Conservation (phyloP, 1,140 invertebrate genomes). For the Thalassaphorura encarpata region DNA sequence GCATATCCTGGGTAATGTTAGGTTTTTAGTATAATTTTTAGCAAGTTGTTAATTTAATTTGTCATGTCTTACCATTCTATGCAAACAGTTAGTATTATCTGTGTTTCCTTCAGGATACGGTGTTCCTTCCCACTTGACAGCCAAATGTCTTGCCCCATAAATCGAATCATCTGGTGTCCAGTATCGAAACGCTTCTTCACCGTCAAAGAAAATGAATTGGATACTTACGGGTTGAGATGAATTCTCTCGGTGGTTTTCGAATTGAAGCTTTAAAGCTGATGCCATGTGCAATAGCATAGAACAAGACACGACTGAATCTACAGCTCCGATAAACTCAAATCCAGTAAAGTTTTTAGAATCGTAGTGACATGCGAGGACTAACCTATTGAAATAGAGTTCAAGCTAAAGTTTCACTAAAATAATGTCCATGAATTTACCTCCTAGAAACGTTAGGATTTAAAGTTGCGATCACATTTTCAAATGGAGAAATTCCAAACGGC, state of each 20-base stretch:
- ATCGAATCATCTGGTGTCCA: conserved; percentile 86
- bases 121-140: conserved; percentile 52
- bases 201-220: conserved; percentile 95
- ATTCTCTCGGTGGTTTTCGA: conserved; percentile 42
- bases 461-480: conserved; percentile 48
- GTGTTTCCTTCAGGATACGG: conserved; percentile 35
- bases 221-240: conserved; percentile 57
- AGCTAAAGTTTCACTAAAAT: no score
- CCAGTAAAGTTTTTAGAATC: conserved; percentile 45
- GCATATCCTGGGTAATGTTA: conserved; percentile 56
- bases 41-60: background rate
- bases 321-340: conserved; percentile 51
- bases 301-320: conserved; percentile 95
- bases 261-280: conserved; percentile 52
- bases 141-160: conserved; percentile 88
- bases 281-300: conserved; percentile 88
- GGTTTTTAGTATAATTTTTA: background rate
- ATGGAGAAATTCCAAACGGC: conserved; percentile 41
- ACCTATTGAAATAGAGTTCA: conserved; percentile 33
- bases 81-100: conserved; percentile 49
- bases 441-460: conserved; percentile 43
- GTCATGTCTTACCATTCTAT: conserved; percentile 53
- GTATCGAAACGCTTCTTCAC: conserved; percentile 86
- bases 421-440: conserved; percentile 20
- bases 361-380: conserved; percentile 57